Evolutionary conservation across 2,113 vertebrate genomes (phyloP), one percentile per base, ranked within the genome.

Genomic region (Trogon melanurus): DNA sequence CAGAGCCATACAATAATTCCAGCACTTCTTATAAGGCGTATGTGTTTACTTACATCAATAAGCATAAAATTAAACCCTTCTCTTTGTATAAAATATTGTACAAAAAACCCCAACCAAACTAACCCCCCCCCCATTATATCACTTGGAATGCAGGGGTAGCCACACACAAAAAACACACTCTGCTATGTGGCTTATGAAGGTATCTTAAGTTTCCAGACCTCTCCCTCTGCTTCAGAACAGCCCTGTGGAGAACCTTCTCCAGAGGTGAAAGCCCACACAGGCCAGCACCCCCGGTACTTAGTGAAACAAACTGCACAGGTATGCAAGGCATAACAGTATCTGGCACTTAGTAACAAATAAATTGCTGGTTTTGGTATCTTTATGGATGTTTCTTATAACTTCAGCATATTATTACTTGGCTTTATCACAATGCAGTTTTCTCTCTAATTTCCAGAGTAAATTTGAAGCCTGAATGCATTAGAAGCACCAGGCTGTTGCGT

Each of bases 61-160:
- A 79, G 54, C 44, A 91, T 32, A 88, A 91, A 93, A 93, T 80
- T 47, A 70, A 94, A 88, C 51, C 58, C 29, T 78, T 25, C 12
- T 56, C 41, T 88, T 72, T 56, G 6, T 60, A 30, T 56, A 56
- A 91, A 83, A 80, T 30, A 41, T 41, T 41, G 41, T 41, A 41
- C 56, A 61, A 38, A 65, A 62, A 29, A 25, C 27, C 7, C 19
- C 20, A 27, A 2, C 45, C 15, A 47, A 47, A 47, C 13, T 13
- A 47, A 47, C 45, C 18, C 15, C 71, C 64, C 47, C 12, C 45
- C 26, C n/a, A 7, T 41, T 58, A 2, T 38, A 38, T 61, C 32
- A 60, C 64, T 38, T 72, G 41, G 41, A 67, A 78, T 69, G 38
- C 34, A 60, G 56, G 36, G 22, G 5, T 5, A 70, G 16, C 5